These are phyloP conservation scores for Myotis yumanensis DNA, from an alignment of 2,113 vertebrate genomes.

Conservation along the genomic window DNA sequence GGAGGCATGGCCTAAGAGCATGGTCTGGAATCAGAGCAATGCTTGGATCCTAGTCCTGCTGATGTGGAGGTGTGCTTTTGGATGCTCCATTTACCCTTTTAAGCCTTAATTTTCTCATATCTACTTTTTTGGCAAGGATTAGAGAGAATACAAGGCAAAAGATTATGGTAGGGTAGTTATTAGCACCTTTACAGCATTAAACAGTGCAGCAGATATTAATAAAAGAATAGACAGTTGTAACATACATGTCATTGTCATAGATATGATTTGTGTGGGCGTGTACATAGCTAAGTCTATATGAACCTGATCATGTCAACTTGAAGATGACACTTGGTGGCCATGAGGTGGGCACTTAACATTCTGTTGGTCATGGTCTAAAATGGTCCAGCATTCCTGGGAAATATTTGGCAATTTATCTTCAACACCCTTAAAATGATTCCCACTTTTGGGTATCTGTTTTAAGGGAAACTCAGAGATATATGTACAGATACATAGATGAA, in stretches of 20 bases:
- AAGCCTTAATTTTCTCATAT: neutral
- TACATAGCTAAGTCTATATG: neutral
- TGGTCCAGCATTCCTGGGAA: neutral
- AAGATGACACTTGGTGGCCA: neutral
- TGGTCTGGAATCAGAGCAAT: neutral
- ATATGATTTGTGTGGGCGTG: neutral
- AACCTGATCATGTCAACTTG: neutral
- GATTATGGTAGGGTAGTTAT: neutral
- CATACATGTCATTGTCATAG: neutral
- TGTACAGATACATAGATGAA: neutral
- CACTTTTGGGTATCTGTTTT: slow-evolving; percentile 21
- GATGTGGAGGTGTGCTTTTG: neutral
- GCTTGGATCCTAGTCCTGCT: neutral
- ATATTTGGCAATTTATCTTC: neutral
- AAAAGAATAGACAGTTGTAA: neutral
- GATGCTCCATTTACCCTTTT: neutral
- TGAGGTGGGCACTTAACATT: neutral
- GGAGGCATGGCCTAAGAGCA: neutral
- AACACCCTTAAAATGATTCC: slow-evolving; percentile 28
- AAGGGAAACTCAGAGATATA: slow-evolving; percentile 38
- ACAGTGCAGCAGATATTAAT: neutral
- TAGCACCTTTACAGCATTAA: neutral
- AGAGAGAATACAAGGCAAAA: neutral
- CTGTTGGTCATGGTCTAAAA: neutral
- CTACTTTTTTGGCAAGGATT: neutral